Percentiles rank a stretch among this genome's conserved stretches.
Conservation (phyloP, 2,888 invertebrate species). For the Drosophila algonquin region DNA sequence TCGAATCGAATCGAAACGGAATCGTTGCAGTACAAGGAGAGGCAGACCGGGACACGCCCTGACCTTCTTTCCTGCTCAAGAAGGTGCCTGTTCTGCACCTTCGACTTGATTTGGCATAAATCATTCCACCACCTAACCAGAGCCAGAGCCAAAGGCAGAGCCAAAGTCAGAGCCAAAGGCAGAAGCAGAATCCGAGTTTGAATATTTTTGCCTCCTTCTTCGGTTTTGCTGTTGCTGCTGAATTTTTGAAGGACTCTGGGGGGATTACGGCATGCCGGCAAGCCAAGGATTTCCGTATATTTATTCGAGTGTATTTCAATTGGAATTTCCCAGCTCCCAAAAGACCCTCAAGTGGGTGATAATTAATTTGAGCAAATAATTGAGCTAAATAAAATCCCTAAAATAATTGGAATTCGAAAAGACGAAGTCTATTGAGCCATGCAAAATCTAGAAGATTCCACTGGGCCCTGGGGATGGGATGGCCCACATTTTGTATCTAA, state of each 20-base stretch:
- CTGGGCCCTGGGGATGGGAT: background rate
- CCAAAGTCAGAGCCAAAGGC: too few relatives aligned
- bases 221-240: background rate
- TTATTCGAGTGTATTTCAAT: background rate
- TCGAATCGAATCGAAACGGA: conserved; percentile 9
- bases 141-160: too few relatives aligned
- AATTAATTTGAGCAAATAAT: background rate
- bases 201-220: background rate
- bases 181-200: too few relatives aligned
- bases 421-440: background rate
- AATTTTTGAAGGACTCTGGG: background rate
- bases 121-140: background rate
- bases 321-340: background rate
- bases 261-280: background rate
- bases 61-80: conserved; percentile 2
- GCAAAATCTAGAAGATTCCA: background rate
- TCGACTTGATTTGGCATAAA: background rate
- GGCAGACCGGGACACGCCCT: conserved; percentile 17
- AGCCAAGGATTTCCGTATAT: background rate
- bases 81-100: background rate
- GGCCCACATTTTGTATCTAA: background rate
- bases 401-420: background rate
- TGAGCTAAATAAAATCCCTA: background rate
- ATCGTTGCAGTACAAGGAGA: conserved; percentile 19
- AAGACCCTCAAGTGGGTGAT: background rate